Evolutionary conservation across 2,888 invertebrate species (phyloP), one percentile per base, ranked within the genome.

Genomic region (Cosmia pyralina): DNA sequence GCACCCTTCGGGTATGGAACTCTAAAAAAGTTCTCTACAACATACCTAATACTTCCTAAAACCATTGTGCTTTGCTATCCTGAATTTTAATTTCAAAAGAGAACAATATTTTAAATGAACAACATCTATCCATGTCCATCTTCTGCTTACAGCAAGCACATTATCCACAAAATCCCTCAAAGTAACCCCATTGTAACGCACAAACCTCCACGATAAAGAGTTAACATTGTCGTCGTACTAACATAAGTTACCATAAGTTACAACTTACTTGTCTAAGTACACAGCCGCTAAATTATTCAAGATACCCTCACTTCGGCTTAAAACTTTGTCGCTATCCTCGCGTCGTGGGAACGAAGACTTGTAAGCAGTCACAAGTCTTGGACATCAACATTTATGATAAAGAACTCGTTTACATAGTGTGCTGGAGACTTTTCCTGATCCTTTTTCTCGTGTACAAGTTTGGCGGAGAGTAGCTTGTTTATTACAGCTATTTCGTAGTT

Each of bases 241-340:
- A 66, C 81, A 79, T 52, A 79, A 81, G 82, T 82, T 81, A 69
- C 67, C 70, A 75, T 69, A 81, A 81, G 52, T 82, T 79, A 72
- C 13, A 72, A 78, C 69, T 68, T 68, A 79, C 70, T 77, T 76
- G 64, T 69, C 63, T 86, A 83, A 86, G 84, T 83, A 88, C 79
- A 85, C 73, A 75, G 66, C 74, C 70, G 69, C 69, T 90, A 88
- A 91, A 89, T 90, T 91, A 91, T 91, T 88, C 88, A 88, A 58
- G 81, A 84, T 85, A 85, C 86, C 86, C 85, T 86, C 84, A 84
- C 82, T 84, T 82, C 79, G 79, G 81, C 88, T 89, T 90, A 86
- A 85, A 85, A 90, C 87, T 90, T 87, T 58, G 86, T 76, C 82
- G 73, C 70, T 77, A 78, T 75, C 72, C 75, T 64, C 72, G 68